Evolutionary conservation across 1,140 invertebrate species (phyloP), one percentile per base, ranked within the genome.

Genomic region (Pseudomyrmex sp.): DNA sequence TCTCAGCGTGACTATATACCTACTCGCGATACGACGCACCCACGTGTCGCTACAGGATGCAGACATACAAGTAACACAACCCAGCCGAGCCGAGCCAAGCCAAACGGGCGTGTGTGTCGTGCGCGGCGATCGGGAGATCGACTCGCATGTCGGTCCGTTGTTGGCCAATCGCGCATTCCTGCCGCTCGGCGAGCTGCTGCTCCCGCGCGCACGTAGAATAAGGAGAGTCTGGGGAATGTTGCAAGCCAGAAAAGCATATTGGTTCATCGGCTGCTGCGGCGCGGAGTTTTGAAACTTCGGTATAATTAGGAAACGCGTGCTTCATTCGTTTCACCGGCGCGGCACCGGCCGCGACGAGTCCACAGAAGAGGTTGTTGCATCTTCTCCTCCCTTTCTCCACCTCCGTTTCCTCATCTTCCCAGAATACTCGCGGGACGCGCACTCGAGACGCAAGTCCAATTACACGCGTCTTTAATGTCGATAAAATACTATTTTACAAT

Each of bases 161-260:
- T 94, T 93, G 86, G 92, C 92, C 92, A 93, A 93, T 93, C 91
- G 92, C 91, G 92, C 92, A 93, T 94, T 93, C 93, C 91, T 92
- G 88, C 84, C 83, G 86, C 89, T 88, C 88, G 84, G 85, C 85
- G 85, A 87, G 76, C 84, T 79, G 84, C 82, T 90, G 85, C 82
- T 89, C 85, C 80, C 82, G 83, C 73, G 59, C 56, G 82, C 70
- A 72, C 70, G 83, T 74, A 74, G 84, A 87, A 85, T 82, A 88
- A 87, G 76, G 82, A 80, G 84, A 83, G 86, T 50, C 58, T 56
- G 69, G 84, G 84, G 91, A 88, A 91, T 92, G 92, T 92, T 89
- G 92, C 87, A 92, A 94, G 92, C 83, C 89, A 92, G 91, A 93
- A 91, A 93, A 92, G 91, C 91, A 92, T 93, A 93, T 94, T 93